Evolutionary conservation across 2,888 invertebrate species (phyloP).

Genomic region (Orchesellides sinensis): DNA sequence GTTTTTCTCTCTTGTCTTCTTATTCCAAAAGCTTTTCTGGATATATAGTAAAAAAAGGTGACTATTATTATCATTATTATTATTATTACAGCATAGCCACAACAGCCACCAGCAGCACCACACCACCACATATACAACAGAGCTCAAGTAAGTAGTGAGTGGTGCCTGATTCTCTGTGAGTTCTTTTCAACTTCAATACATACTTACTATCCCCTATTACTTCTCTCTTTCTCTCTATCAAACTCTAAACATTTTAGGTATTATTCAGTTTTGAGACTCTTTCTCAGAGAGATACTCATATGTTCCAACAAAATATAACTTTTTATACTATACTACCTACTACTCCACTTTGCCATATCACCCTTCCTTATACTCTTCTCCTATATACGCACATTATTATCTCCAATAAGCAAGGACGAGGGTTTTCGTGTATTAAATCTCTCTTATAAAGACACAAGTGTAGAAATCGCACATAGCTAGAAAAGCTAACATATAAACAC

Average conservation of each 20-base stretch:
- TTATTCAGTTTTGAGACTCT: conserved; percentile 55
- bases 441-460: neutral
- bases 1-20: conserved; percentile 44
- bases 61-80: conserved; percentile 64
- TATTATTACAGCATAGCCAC: conserved; percentile 63
- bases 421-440: neutral
- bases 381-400: conserved; percentile 11
- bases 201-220: conserved; percentile 42
- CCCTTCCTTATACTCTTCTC: neutral
- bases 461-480: conserved; percentile 24
- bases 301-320: neutral
- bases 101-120: conserved; percentile 42
- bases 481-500: too few relatives aligned
- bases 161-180: conserved; percentile 33
- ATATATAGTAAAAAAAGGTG: conserved; percentile 65
- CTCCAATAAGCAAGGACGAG: neutral
- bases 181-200: conserved; percentile 25
- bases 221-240: conserved; percentile 52
- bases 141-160: too few relatives aligned
- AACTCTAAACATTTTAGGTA: conserved; percentile 61
- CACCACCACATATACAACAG: too few relatives aligned
- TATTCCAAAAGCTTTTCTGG: conserved; percentile 34
- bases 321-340: neutral
- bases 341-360: neutral
- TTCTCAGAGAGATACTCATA: neutral